Evolutionary conservation across 2,797 vertebrate genomes (phyloP), one percentile per base, ranked within the genome.

Genomic region (Otolemur crassicaudatus): DNA sequence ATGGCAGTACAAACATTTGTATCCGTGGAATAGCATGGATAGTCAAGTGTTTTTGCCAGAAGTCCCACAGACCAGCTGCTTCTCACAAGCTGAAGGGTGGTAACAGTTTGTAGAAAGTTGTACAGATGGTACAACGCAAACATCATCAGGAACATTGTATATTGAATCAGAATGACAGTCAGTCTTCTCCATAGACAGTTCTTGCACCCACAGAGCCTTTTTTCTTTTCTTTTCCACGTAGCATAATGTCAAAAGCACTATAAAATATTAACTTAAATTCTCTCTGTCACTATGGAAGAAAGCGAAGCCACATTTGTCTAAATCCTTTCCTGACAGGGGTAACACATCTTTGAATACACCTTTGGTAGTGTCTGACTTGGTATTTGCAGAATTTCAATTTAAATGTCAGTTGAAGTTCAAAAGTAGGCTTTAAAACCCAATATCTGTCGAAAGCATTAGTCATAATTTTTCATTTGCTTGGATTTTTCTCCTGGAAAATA

Each of bases 361-460:
- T 80, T 69, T 84, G 31, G 12, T 77, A 84, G 3, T 60, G 17
- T 76, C 29, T 84, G 75, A 87, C 12, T 89, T 96, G 34, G 27
- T 91, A 77, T 63, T 89, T 92, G 61, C 77, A 58, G 49, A 82
- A 77, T 90, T 94, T 96, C 23, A 43, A 90, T 61, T 90, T 94
- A 85, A 95, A 97, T 95, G 20, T 0, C 82, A 94, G 58, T 67
- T 94, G 6, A 91, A 97, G 12, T 63, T 94, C 23, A 96, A 22
- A 95, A 79, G 56, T n/a, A 81, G 22, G 58, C 91, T 93, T 90
- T 25, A 56, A 73, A 92, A 97, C 79, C 10, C 46, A 87, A 0
- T 89, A 92, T 87, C 23, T 96, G 8, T 90, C 86, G 91, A 97
- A 87, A 84, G 31, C 22, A 90, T 92, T 91, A 65, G 63, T 93